phyloP scores from a whole-genome alignment of 2,113 vertebrate genomes.

The Callocephalon fimbriatum region DNA sequence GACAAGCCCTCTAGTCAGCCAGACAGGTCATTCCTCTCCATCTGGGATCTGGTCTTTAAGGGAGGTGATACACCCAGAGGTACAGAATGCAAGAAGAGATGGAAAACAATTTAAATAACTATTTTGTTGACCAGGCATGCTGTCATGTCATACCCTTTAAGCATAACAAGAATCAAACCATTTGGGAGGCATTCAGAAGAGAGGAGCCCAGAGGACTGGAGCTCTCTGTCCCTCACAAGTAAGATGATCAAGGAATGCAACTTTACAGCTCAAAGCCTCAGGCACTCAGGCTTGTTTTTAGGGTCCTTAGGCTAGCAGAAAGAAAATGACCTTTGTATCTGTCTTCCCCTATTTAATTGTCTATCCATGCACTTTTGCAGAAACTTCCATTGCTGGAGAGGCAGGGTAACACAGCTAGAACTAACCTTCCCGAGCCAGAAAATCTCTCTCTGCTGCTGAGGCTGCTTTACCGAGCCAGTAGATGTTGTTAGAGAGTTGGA shows the following conservation, averaged over 20 bases:
- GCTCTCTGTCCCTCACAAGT: not conserved
- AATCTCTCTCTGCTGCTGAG: not conserved
- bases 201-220: not conserved
- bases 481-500: not conserved
- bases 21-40: not conserved
- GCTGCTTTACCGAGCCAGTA: not conserved
- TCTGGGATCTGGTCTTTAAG: not conserved
- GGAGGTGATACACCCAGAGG: not conserved
- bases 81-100: not conserved
- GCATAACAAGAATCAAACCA: not conserved
- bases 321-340: not conserved
- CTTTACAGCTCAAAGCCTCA: not conserved
- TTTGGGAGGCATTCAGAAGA: not conserved
- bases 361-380: not conserved
- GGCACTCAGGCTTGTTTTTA: not conserved
- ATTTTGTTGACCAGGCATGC: not conserved
- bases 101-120: not conserved
- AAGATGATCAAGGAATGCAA: not conserved
- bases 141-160: not conserved
- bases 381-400: rapidly evolving
- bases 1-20: not conserved
- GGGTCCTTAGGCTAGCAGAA: not conserved
- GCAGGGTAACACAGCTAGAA: not conserved
- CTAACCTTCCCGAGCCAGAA: not conserved
- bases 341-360: not conserved